These are phyloP conservation scores for Strix uralensis DNA, from an alignment of 2,113 vertebrate species.

Conservation along the genomic window DNA sequence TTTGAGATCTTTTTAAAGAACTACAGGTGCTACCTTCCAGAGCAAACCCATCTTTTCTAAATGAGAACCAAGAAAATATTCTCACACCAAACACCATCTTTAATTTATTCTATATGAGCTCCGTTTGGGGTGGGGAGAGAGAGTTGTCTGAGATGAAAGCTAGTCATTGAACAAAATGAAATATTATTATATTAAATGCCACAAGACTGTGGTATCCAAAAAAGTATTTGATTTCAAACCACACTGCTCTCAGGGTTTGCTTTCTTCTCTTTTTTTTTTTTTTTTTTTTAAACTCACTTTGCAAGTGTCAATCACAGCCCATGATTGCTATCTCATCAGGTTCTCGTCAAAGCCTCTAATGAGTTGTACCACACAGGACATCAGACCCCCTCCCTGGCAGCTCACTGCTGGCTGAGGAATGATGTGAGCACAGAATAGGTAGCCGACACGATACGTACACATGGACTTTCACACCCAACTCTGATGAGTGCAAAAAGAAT, in stretches of 20 bases:
- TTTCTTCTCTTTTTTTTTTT: neutral
- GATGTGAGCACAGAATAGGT: neutral
- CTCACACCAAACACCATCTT: neutral
- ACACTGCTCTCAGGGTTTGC: neutral
- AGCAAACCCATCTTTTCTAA: neutral
- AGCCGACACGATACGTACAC: neutral
- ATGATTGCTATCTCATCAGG: neutral
- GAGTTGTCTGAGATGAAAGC: neutral
- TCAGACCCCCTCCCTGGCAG: neutral
- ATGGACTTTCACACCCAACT: neutral
- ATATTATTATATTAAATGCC: neutral
- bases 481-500: neutral
- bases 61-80: neutral
- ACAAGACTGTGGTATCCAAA: neutral
- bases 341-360: neutral
- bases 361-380: neutral
- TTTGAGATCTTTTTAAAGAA: neutral
- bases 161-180: neutral
- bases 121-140: too few relatives aligned
- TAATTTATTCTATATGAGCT: neutral
- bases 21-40: neutral
- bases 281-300: neutral
- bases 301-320: neutral
- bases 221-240: neutral
- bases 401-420: neutral